A percentile compares a stretch with the other conserved stretches of the same genome.
Evolutionary conservation across 2,888 invertebrate genomes (phyloP).

Genomic region (Microdon myrmicae): DNA sequence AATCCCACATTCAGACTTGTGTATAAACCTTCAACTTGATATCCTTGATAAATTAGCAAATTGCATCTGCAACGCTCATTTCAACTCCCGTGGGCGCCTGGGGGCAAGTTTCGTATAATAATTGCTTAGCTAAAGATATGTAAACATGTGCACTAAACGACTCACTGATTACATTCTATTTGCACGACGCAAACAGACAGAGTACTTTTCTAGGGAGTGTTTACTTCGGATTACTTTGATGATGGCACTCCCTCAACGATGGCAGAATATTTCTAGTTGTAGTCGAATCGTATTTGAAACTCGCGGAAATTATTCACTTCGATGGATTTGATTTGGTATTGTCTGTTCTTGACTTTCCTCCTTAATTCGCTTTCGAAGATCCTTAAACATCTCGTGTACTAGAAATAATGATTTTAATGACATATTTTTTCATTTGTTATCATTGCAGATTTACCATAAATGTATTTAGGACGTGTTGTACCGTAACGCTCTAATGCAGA

Average conservation of each 20-base stretch:
- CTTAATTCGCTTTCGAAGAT: neutral
- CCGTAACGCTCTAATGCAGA: conserved; percentile 67
- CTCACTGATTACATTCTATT: conserved; percentile 30
- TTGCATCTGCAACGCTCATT: conserved; percentile 18
- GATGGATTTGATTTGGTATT: conserved; percentile 29
- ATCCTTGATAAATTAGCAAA: conserved; percentile 14
- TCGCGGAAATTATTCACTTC: conserved; percentile 28
- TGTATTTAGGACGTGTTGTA: conserved; percentile 67
- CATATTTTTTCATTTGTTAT: conserved; percentile 19
- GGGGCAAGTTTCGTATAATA: conserved; percentile 5
- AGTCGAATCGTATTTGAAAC: conserved; percentile 18
- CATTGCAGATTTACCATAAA: conserved; percentile 61
- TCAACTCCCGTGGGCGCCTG: conserved; percentile 1
- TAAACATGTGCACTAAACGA: conserved; percentile 1
- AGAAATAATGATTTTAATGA: conserved; percentile 9
- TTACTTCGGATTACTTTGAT: conserved; percentile 29
- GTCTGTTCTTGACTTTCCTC: conserved; percentile 15
- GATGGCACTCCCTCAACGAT: conserved; percentile 20
- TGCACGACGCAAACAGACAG: conserved; percentile 19
- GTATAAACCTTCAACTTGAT: no score
- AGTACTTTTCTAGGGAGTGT: conserved; percentile 21
- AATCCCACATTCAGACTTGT: no score
- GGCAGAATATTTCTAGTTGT: conserved; percentile 2
- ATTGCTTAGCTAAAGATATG: conserved; percentile 11
- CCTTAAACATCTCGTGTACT: no score